Conservation (phyloP, 2,797 vertebrate genomes). For the Danio aesculapii region DNA sequence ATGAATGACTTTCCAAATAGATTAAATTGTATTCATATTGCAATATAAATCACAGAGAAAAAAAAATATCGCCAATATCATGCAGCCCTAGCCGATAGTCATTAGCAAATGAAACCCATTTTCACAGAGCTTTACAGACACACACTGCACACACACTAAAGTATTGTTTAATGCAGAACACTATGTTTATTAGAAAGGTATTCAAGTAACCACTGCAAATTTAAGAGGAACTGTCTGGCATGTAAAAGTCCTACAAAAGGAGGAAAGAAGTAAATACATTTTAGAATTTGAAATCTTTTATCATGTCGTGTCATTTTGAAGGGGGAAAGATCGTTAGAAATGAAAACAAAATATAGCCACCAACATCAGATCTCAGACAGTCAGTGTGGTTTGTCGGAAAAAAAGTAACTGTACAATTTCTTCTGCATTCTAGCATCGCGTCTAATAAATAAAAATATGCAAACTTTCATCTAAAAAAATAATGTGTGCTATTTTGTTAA, state of each 20-base stretch:
- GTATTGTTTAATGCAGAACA: constrained; percentile 76
- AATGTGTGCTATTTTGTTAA: constrained; percentile 51
- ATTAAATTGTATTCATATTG: too few species aligned
- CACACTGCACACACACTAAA: constrained; percentile 22
- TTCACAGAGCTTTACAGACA: constrained; percentile 1
- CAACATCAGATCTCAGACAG: constrained; percentile 46
- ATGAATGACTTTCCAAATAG: too few species aligned
- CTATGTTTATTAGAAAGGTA: constrained; percentile 83
- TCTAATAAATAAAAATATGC: constrained; percentile 72
- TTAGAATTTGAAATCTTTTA: not conserved
- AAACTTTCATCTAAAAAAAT: constrained; percentile 65
- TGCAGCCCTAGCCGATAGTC: not conserved
- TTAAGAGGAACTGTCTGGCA: constrained; percentile 68
- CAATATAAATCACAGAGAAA: too few species aligned
- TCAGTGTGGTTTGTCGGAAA: constrained; percentile 40
- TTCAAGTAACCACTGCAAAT: constrained; percentile 65
- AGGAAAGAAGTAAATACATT: constrained; percentile 43
- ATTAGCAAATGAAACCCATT: not conserved
- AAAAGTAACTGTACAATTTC: constrained; percentile 63
- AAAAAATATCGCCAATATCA: too few species aligned
- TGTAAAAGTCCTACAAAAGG: constrained; percentile 72
- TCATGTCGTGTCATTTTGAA: not conserved
- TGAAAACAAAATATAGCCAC: not conserved
- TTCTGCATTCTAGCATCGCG: constrained; percentile 64
- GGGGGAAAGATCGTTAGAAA: not conserved